Conservation (phyloP, 2,113 vertebrate species). For the Myotis lucifugus region DNA sequence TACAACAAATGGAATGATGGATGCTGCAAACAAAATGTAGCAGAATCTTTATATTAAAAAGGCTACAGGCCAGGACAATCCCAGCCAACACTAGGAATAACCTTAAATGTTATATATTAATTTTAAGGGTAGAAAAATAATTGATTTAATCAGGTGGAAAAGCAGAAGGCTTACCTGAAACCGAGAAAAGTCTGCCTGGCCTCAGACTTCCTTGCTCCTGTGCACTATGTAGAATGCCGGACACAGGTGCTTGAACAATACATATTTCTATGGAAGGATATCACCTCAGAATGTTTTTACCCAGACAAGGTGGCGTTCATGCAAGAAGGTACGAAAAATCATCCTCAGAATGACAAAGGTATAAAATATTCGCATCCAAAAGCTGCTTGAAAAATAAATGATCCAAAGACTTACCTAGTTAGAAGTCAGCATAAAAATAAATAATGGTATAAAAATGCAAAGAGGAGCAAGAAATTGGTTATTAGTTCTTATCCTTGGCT, state of each 20-base stretch:
- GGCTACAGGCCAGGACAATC: neutral
- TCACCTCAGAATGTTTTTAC: neutral
- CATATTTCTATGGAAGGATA: neutral
- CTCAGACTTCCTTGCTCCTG: neutral
- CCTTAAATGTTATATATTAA: neutral
- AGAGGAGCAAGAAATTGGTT: neutral
- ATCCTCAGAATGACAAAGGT: neutral
- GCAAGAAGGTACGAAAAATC: neutral
- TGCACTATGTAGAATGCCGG: neutral
- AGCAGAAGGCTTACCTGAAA: neutral
- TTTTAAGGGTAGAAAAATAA: neutral
- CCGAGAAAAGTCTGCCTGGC: neutral
- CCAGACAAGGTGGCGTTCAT: neutral
- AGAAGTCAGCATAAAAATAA: neutral
- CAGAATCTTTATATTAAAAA: neutral
- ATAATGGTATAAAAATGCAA: neutral
- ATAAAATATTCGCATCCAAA: neutral
- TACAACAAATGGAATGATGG: neutral
- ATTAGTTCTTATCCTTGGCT: neutral
- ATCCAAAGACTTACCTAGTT: neutral
- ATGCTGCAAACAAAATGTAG: neutral
- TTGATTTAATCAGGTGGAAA: neutral
- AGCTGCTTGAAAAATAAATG: constrained; percentile 3
- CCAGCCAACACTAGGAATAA: neutral
- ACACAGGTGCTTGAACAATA: neutral